A percentile compares a stretch with the other conserved stretches of the same genome.
Evolutionary conservation across 2,797 vertebrate genomes (phyloP).

Genomic region (Octomys mimax): DNA sequence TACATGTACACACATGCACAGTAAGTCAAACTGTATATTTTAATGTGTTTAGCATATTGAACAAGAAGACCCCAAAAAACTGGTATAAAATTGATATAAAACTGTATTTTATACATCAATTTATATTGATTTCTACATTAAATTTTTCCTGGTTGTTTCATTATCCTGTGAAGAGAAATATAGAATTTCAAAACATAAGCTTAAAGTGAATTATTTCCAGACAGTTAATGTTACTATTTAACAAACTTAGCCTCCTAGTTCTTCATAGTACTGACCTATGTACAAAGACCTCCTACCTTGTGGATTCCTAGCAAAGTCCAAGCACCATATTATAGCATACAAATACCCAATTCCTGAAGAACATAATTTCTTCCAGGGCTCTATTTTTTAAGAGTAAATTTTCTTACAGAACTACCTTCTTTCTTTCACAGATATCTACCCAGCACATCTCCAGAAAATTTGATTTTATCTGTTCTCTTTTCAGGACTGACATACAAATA

Average conservation of each 20-base stretch:
- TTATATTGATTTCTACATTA: background rate
- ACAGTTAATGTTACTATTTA: background rate
- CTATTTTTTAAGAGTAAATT: background rate
- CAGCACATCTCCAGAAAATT: background rate
- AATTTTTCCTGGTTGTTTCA: background rate
- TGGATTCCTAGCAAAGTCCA: background rate
- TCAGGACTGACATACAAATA: background rate
- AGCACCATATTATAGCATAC: background rate
- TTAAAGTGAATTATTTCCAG: background rate
- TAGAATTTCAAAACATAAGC: background rate
- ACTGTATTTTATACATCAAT: background rate
- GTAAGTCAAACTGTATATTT: background rate
- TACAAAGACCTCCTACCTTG: background rate
- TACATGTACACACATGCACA: background rate
- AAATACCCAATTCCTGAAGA: background rate
- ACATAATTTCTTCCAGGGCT: background rate
- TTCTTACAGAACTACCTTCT: background rate
- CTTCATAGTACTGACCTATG: background rate
- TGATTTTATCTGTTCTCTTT: background rate
- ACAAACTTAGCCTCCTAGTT: background rate
- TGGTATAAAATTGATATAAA: background rate
- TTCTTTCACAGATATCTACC: background rate
- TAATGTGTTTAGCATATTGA: background rate
- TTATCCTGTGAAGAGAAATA: background rate
- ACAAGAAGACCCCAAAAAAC: background rate